Evolutionary conservation across 2,888 invertebrate species (phyloP).

Genomic region (Timema podura): DNA sequence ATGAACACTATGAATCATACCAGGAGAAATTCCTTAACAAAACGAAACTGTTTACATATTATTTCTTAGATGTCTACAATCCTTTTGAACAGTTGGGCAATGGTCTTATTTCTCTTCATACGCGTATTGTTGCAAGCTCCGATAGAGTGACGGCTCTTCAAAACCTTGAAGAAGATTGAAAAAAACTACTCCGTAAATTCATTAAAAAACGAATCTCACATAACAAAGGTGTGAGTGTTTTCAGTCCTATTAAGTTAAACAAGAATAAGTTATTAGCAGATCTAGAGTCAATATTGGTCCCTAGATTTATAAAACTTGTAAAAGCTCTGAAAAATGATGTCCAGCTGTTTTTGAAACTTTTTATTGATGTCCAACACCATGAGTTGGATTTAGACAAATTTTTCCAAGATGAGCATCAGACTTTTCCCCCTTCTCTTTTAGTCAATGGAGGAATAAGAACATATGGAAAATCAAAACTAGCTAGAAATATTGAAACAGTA

Average conservation of each 20-base stretch:
- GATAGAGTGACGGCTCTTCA: neutral
- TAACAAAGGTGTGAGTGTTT: neutral
- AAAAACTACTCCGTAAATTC: neutral
- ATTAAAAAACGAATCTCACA: neutral
- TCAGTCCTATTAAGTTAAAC: conserved; percentile 11
- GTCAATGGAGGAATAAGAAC: neutral
- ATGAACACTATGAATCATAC: neutral
- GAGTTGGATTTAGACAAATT: conserved; percentile 4
- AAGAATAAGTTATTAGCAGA: neutral
- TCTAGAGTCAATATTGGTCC: neutral
- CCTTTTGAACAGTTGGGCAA: conserved; percentile 3
- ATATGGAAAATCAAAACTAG: neutral
- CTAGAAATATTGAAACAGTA: neutral
- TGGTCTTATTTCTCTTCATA: conserved; percentile 5
- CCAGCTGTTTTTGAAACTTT: neutral
- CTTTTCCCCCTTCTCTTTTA: neutral
- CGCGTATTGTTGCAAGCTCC: neutral
- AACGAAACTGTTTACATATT: conserved; percentile 1
- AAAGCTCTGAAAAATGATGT: conserved; percentile 1
- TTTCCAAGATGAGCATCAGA: neutral
- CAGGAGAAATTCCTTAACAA: neutral
- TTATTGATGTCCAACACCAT: neutral
- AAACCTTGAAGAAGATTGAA: neutral
- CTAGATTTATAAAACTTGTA: neutral
- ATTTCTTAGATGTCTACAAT: neutral